Evolutionary conservation across 2,888 invertebrate species (phyloP).

Genomic region (Zele albiditarsus): DNA sequence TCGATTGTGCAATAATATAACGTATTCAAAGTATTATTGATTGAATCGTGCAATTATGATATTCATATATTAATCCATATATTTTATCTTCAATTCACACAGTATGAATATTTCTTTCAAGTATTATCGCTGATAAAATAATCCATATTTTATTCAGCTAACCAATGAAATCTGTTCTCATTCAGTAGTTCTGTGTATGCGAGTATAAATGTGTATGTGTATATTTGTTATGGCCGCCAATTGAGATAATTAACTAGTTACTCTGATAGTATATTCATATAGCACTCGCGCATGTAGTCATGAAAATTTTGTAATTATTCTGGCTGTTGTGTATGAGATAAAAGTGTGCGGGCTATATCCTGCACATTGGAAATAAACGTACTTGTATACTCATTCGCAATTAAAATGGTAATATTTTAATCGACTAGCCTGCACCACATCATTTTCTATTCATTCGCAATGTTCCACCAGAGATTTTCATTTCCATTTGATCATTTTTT

Average conservation of each 20-base stretch:
- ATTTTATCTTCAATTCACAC: too few relatives aligned
- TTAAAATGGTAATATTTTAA: constrained; percentile 37
- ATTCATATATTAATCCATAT: too few relatives aligned
- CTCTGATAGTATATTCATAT: constrained; percentile 31
- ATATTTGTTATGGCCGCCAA: not conserved
- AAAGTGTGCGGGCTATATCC: not conserved
- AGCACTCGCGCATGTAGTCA: not conserved
- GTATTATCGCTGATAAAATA: not conserved
- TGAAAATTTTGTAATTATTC: constrained; percentile 25
- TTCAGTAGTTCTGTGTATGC: not conserved
- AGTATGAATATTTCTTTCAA: too few relatives aligned
- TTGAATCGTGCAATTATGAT: too few relatives aligned
- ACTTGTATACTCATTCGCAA: constrained; percentile 16
- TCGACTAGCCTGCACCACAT: not conserved
- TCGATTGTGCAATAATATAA: too few relatives aligned
- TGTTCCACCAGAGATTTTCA: not conserved
- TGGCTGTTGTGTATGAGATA: constrained; percentile 8
- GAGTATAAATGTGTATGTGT: not conserved
- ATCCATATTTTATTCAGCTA: not conserved
- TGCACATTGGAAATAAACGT: constrained; percentile 9
- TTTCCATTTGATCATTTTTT: not conserved
- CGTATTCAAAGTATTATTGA: too few relatives aligned
- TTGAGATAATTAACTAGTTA: constrained; percentile 30
- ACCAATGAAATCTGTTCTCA: constrained; percentile 13
- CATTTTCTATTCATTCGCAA: not conserved